Conservation (phyloP, 2,888 invertebrate genomes). For the Merodon equestris region DNA sequence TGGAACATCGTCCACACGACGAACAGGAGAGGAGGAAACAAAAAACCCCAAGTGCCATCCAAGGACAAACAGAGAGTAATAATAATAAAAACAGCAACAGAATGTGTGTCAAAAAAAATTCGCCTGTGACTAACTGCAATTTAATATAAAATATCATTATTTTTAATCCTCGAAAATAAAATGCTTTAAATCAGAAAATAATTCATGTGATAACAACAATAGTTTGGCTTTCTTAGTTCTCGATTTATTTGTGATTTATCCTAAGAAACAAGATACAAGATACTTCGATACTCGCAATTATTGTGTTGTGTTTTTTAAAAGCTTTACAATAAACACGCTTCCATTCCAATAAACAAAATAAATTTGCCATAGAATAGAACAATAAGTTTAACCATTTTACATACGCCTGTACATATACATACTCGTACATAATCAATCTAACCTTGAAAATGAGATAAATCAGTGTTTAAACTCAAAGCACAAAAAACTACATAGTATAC, state of each 20-base stretch:
- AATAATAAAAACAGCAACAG: slow-evolving; percentile 57
- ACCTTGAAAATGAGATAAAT: slow-evolving; percentile 45
- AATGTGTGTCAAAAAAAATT: slow-evolving; percentile 54
- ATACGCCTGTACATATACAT: slow-evolving; percentile 1
- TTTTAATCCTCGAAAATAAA: neutral
- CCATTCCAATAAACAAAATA: slow-evolving; percentile 17
- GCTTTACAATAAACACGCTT: slow-evolving; percentile 42
- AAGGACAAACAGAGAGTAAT: slow-evolving; percentile 64
- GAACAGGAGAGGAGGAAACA: slow-evolving; percentile 20
- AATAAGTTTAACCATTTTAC: neutral
- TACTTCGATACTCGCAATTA: slow-evolving; percentile 62
- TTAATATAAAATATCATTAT: neutral
- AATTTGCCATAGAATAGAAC: slow-evolving; percentile 16
- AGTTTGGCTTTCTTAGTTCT: slow-evolving; percentile 1
- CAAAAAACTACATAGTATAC: neutral
- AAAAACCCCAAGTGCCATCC: slow-evolving; percentile 48
- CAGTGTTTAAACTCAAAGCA: slow-evolving; percentile 21
- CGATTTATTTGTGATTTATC: slow-evolving; percentile 31
- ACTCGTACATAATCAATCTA: slow-evolving; percentile 7
- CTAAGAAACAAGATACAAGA: too few relatives aligned
- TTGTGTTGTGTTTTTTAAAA: slow-evolving; percentile 45
- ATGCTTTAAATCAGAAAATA: slow-evolving; percentile 1
- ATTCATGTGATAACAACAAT: slow-evolving; percentile 43
- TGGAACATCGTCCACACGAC: slow-evolving; percentile 18
- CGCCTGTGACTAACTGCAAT: slow-evolving; percentile 45